Conservation (phyloP, 2,888 invertebrate species). For the Hecatera dysodea region DNA sequence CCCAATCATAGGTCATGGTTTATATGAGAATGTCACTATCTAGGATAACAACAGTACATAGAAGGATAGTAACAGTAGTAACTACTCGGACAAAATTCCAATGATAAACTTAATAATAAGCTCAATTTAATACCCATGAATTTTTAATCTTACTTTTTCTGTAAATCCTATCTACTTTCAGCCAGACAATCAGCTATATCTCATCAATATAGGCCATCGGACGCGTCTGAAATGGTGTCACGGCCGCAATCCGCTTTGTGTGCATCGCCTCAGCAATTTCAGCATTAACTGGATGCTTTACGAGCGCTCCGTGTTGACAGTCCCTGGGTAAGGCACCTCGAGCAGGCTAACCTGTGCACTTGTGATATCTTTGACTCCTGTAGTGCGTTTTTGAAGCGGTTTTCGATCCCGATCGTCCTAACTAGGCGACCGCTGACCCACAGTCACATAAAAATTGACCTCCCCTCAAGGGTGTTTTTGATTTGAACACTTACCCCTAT, state of each 20-base stretch:
- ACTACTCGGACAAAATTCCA: not conserved
- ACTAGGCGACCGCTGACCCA: too few relatives aligned
- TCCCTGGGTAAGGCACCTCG: conserved; percentile 22
- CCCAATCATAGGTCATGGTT: too few relatives aligned
- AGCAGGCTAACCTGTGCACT: conserved; percentile 32
- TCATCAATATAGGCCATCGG: conserved; percentile 49
- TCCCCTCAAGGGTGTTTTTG: too few relatives aligned
- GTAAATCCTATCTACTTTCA: conserved; percentile 2
- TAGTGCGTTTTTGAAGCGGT: too few relatives aligned
- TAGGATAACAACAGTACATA: too few relatives aligned
- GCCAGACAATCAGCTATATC: conserved; percentile 15
- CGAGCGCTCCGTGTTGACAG: conserved; percentile 51
- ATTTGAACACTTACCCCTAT: too few relatives aligned
- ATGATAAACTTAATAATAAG: not conserved
- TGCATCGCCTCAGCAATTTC: conserved; percentile 52
- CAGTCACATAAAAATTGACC: too few relatives aligned
- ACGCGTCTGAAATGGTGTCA: conserved; percentile 56
- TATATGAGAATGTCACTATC: too few relatives aligned
- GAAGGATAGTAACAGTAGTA: too few relatives aligned
- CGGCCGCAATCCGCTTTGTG: conserved; percentile 56
- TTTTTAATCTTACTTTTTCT: not conserved
- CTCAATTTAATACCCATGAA: not conserved
- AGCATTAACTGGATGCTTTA: conserved; percentile 53
- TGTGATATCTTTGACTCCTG: too few relatives aligned
- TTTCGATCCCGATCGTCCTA: too few relatives aligned